Conservation (phyloP, 1,140 invertebrate genomes). For the Bactericera cockerelli region DNA sequence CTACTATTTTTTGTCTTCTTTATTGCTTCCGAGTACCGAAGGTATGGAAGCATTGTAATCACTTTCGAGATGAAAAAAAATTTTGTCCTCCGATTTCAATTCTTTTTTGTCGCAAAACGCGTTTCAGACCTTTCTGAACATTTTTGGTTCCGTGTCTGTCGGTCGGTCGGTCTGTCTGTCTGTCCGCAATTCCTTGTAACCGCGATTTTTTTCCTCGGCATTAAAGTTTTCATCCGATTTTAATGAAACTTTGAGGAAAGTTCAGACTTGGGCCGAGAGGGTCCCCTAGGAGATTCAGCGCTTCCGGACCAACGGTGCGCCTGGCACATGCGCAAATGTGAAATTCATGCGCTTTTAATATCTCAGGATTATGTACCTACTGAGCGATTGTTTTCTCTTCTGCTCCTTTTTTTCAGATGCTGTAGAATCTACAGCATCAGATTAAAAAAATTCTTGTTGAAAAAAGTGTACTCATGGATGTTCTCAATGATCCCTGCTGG, state of each 20-base stretch:
- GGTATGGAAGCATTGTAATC: not conserved
- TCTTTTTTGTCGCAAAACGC: not conserved
- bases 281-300: not conserved
- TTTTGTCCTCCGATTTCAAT: not conserved
- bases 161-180: not conserved
- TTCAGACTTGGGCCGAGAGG: not conserved
- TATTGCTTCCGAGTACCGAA: not conserved
- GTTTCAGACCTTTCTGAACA: not conserved
- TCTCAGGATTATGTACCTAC: not conserved
- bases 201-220: not conserved
- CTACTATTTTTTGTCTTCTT: not conserved
- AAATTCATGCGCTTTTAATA: not conserved
- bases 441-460: too few species aligned
- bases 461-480: too few species aligned
- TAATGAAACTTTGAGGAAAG: not conserved
- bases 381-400: not conserved
- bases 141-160: not conserved
- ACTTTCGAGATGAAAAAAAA: not conserved
- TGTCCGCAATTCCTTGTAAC: not conserved
- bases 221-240: not conserved
- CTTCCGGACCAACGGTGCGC: not conserved
- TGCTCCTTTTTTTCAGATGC: not conserved
- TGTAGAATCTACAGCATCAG: too few species aligned
- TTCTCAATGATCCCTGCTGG: too few species aligned
- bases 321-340: not conserved